Percentiles rank a stretch among this genome's conserved stretches.
Evolutionary conservation across 2,113 vertebrate genomes (phyloP).

Genomic region (Oreochromis spilurus): DNA sequence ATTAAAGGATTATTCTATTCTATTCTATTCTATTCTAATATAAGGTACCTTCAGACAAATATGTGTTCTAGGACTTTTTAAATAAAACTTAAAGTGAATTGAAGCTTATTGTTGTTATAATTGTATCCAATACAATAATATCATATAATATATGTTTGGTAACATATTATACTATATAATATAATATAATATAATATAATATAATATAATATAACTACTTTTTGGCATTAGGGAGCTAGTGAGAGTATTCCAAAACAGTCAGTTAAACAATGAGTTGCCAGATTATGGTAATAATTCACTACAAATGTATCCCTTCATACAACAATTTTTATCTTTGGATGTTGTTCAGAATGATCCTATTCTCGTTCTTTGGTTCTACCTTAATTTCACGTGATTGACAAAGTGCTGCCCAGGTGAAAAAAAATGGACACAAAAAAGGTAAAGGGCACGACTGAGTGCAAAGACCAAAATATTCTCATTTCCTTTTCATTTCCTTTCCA

Average conservation of each 20-base stretch:
- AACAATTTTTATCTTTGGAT: neutral
- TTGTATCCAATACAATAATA: neutral
- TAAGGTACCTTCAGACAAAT: neutral
- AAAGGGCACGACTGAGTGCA: neutral
- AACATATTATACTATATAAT: neutral
- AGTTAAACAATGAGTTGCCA: neutral
- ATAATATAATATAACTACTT: neutral
- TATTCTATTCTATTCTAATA: too few species aligned
- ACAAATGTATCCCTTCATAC: neutral
- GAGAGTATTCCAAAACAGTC: neutral
- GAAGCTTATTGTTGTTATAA: neutral
- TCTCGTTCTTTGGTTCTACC: neutral
- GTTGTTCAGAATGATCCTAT: neutral
- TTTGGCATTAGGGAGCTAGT: neutral
- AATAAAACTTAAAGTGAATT: neutral
- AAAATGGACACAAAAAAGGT: neutral
- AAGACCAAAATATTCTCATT: constrained; percentile 25
- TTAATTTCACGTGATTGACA: neutral
- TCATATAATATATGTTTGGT: neutral
- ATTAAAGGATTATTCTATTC: too few species aligned
- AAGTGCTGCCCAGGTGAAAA: neutral
- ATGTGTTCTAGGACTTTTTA: neutral
- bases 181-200: neutral
- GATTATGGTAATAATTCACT: neutral
- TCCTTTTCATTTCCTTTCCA: constrained; percentile 56